Evolutionary conservation across 1,140 invertebrate genomes (phyloP), one percentile per base, ranked within the genome.

Genomic region (Tetramorium parvispinum): DNA sequence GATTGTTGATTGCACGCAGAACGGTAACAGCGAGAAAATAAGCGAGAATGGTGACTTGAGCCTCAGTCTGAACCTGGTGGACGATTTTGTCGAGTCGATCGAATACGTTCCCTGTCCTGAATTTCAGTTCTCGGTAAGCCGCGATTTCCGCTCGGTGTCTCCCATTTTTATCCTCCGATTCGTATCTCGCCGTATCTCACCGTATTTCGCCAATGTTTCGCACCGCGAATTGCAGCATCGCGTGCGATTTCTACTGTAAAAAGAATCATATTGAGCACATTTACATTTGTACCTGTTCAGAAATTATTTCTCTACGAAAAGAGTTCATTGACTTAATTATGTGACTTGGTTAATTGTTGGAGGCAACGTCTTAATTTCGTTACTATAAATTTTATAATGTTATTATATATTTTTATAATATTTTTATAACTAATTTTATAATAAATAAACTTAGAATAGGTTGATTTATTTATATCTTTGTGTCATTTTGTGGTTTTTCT

Each of bases 81-180:
- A 94, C 11, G 93, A 93, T 8, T 89, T 89, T n/a, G 75, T 87
- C 6, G 92, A 93, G 27, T 87, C 66, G 6, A 24, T 92, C 3
- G 92, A 94, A 70, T 92, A 91, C 55, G 85, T 93, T 21, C 88
- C 92, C 1, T 94, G 92, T 86, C 92, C 93, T 0, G 94, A 95
- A 78, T 95, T 95, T 89, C 91, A 94, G 66, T 95, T 95, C 85
- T 91, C 92, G 53, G 94, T 93, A 90, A 94, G 93, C 70, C 10
- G 7, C 7, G 8, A 71, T 57, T 70, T 65, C 49, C 65, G 71
- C 21, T n/a, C 37, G 3, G 1, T 32, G 16, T 21, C 53, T 78
- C 8, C 0, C 18, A 7, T 40, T 37, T 1, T 37, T 43, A 2
- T 73, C 65, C 13, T 66, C 37, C 27, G 7, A 24, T n/a, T n/a